phyloP scores from a whole-genome alignment of 2,113 vertebrate genomes.

The Lophochroa leadbeateri region DNA sequence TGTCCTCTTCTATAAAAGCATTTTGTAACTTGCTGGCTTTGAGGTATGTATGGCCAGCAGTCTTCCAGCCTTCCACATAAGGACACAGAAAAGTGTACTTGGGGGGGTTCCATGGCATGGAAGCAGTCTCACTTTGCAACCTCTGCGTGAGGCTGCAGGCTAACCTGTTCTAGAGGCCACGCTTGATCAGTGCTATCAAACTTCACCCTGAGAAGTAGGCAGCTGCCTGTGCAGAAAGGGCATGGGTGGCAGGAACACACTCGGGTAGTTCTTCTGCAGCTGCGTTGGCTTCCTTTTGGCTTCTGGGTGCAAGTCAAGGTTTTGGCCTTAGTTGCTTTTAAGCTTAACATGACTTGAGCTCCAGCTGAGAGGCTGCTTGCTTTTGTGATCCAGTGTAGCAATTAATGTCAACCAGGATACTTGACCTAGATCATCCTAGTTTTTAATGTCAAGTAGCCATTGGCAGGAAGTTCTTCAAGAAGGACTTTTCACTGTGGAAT shows the following conservation, averaged over 20 bases:
- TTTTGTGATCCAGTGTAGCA: constrained; percentile 32
- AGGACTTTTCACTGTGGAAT: constrained; percentile 29
- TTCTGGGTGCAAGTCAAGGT: constrained; percentile 22
- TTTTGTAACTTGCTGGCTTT: background rate
- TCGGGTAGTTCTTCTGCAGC: background rate
- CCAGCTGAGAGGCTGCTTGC: background rate
- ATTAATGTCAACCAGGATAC: constrained; percentile 40
- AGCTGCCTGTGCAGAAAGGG: background rate
- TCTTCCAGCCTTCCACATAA: background rate
- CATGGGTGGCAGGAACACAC: background rate
- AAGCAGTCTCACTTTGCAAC: accelerated
- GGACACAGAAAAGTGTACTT: accelerated
- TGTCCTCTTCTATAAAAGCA: background rate
- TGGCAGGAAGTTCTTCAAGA: constrained; percentile 50
- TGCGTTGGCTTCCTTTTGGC: background rate
- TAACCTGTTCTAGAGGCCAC: accelerated
- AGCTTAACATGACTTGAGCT: background rate
- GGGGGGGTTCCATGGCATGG: accelerated
- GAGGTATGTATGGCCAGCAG: background rate
- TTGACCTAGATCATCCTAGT: constrained; percentile 56
- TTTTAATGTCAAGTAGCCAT: constrained; percentile 62
- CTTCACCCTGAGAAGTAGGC: background rate
- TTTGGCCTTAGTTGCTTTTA: background rate
- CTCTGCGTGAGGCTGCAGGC: accelerated
- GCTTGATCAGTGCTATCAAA: accelerated